A percentile compares a stretch with the other conserved stretches of the same genome.
These are phyloP conservation scores for Apogon talboti DNA, from an alignment of 2,797 vertebrate genomes.

Conservation along the genomic window DNA sequence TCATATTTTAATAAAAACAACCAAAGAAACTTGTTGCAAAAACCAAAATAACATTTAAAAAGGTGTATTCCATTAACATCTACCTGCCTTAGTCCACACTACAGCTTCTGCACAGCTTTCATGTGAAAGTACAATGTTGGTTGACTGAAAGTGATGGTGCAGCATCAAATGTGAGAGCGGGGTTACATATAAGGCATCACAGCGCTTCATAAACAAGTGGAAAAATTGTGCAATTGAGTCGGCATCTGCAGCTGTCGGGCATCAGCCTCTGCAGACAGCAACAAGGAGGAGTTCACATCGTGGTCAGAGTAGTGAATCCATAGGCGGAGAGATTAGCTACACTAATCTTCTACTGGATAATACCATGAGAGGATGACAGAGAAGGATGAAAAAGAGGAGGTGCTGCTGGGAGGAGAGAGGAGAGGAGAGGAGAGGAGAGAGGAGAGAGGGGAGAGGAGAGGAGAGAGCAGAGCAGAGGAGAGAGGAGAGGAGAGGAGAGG, in stretches of 20 bases:
- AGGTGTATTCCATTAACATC: neutral
- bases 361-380: slow-evolving; percentile 37
- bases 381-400: slow-evolving; percentile 31
- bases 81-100: neutral
- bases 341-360: slow-evolving; percentile 56
- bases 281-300: slow-evolving; percentile 39
- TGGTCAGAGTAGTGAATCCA: slow-evolving; percentile 46
- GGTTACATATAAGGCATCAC: slow-evolving; percentile 9
- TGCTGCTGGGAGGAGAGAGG: neutral
- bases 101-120: neutral
- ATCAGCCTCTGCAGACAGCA: slow-evolving; percentile 33
- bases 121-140: no score
- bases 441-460: slow-evolving; percentile 12
- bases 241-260: slow-evolving; percentile 27
- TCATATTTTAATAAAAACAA: neutral
- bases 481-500: no score
- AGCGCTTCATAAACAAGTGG: neutral
- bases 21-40: neutral
- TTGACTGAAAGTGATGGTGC: neutral
- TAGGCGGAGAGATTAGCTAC: slow-evolving; percentile 42
- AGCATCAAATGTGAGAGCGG: neutral
- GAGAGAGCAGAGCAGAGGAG: no score
- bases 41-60: neutral
- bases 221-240: neutral
- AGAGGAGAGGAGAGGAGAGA: slow-evolving; percentile 3